Conservation (phyloP, 2,888 invertebrate species). For the Orthonevra nobilis region DNA sequence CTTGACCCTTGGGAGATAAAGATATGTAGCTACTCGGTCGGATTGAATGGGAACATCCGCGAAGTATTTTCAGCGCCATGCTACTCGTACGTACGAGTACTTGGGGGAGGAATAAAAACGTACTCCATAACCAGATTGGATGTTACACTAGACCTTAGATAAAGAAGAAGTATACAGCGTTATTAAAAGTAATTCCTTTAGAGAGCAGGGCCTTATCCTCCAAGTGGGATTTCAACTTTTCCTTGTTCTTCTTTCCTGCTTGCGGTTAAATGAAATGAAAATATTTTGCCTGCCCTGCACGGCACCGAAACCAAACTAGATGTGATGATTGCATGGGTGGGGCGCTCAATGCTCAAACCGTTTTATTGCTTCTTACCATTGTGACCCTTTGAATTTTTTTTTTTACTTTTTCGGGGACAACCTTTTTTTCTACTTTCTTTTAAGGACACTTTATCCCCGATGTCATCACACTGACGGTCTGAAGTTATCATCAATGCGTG, state of each 20-base stretch:
- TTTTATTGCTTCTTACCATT: conserved; percentile 27
- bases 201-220: conserved; percentile 13
- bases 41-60: conserved; percentile 39
- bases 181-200: conserved; percentile 52
- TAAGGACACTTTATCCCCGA: conserved; percentile 22
- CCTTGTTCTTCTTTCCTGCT: neutral
- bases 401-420: neutral
- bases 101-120: conserved; percentile 10
- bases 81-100: neutral
- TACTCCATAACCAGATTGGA: conserved; percentile 55
- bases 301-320: too few relatives aligned
- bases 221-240: conserved; percentile 2
- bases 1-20: conserved; percentile 58
- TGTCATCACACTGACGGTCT: too few relatives aligned
- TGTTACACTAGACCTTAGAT: conserved; percentile 36
- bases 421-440: conserved; percentile 1
- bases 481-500: too few relatives aligned
- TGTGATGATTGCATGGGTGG: conserved; percentile 30
- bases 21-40: conserved; percentile 41
- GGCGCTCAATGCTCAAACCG: conserved; percentile 15
- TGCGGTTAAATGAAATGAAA: conserved; percentile 5
- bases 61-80: conserved; percentile 7
- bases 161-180: conserved; percentile 41
- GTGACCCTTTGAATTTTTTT: conserved; percentile 23
- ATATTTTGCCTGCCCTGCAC: conserved; percentile 16